Percentiles rank a stretch among this genome's conserved stretches.
Evolutionary conservation across 2,888 invertebrate genomes (phyloP).

Genomic region (Apantesis nais): DNA sequence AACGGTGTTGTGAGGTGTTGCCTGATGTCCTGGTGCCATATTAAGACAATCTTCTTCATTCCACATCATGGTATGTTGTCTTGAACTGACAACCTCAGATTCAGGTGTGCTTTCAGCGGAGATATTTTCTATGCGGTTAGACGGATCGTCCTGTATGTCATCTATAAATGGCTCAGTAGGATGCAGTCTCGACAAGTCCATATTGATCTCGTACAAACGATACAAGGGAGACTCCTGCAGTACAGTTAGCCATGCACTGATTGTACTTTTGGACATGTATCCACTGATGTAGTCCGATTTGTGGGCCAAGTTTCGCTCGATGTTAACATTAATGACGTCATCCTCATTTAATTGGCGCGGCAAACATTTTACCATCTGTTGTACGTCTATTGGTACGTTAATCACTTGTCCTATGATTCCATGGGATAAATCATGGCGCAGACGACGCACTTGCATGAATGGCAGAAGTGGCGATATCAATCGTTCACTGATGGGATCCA

Average conservation of each 20-base stretch:
- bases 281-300: constrained; percentile 53
- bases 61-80: constrained; percentile 56
- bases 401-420: constrained; percentile 63
- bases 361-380: constrained; percentile 58
- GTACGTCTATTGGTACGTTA: constrained; percentile 59
- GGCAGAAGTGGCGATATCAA: constrained; percentile 60
- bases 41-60: constrained; percentile 54
- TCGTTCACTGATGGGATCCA: constrained; percentile 58
- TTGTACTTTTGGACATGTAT: constrained; percentile 49
- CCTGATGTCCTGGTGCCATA: constrained; percentile 53
- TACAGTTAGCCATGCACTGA: constrained; percentile 51
- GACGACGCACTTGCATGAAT: constrained; percentile 60
- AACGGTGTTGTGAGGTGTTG: constrained; percentile 54
- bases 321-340: constrained; percentile 56
- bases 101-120: constrained; percentile 26
- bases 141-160: constrained; percentile 38
- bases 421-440: constrained; percentile 54
- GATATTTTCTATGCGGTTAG: constrained; percentile 48
- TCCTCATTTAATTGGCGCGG: constrained; percentile 58
- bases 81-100: constrained; percentile 46
- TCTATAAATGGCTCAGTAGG: constrained; percentile 34
- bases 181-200: constrained; percentile 50
- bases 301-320: constrained; percentile 49
- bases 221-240: constrained; percentile 48
- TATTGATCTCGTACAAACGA: constrained; percentile 52